Percentiles rank a stretch among this genome's conserved stretches.
Evolutionary conservation across 1,140 invertebrate species (phyloP).

Genomic region (Eupristina koningsbergeri): DNA sequence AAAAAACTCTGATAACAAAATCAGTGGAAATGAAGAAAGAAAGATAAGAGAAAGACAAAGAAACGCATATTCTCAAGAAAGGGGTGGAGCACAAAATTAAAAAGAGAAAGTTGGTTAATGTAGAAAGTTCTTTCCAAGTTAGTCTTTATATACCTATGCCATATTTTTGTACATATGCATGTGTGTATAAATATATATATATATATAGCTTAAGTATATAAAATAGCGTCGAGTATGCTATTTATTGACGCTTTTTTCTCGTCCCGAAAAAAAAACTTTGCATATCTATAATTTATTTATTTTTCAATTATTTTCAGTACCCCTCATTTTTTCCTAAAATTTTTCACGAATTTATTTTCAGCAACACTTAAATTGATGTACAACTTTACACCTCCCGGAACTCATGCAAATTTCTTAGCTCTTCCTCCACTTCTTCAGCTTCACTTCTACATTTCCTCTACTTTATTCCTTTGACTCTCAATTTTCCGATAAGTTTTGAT

Average conservation of each 20-base stretch:
- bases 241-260: no score
- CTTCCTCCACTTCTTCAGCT: neutral
- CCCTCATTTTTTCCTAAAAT: neutral
- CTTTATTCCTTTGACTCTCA: constrained; percentile 5
- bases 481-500: neutral
- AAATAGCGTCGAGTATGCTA: no score
- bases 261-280: constrained; percentile 56
- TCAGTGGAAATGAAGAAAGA: neutral
- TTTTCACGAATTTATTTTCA: constrained; percentile 27
- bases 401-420: constrained; percentile 9
- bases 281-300: constrained; percentile 64
- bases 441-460: no score
- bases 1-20: constrained; percentile 3
- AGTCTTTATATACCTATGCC: neutral
- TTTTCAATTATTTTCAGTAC: constrained; percentile 57
- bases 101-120: constrained; percentile 64
- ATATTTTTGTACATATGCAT: no score
- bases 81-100: constrained; percentile 57
- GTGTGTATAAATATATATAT: constrained; percentile 4
- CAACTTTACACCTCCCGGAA: neutral
- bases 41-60: constrained; percentile 6
- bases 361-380: neutral
- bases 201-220: neutral
- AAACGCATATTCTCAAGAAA: neutral
- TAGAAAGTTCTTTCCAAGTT: constrained; percentile 61